These are phyloP conservation scores for Tokudaia muenninki DNA, from an alignment of 2,797 vertebrate species.

Conservation along the genomic window DNA sequence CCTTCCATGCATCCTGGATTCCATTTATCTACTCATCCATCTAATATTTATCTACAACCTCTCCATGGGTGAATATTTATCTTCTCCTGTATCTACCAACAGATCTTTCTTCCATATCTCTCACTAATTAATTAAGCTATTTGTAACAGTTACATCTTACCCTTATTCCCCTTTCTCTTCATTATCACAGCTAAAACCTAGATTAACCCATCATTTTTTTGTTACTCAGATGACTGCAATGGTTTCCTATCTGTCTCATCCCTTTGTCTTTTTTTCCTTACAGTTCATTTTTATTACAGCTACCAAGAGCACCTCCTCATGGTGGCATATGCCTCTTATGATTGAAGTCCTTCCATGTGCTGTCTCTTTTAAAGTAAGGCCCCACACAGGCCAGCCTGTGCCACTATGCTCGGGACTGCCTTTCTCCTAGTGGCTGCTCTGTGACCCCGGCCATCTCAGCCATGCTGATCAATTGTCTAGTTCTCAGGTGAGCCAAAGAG, in stretches of 20 bases:
- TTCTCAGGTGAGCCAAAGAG: background rate
- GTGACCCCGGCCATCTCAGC: background rate
- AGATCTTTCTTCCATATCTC: background rate
- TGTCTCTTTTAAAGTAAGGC: background rate
- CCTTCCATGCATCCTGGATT: background rate
- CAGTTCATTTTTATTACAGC: background rate
- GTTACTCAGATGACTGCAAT: background rate
- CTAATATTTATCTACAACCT: background rate
- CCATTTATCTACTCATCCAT: background rate
- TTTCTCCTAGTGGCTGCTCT: background rate
- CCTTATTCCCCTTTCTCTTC: background rate
- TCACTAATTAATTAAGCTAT: slow-evolving; percentile 1
- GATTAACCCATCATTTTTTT: background rate
- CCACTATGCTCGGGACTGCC: too few relatives aligned
- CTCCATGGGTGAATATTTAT: background rate
- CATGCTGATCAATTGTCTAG: background rate
- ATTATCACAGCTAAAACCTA: background rate
- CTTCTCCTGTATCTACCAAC: background rate
- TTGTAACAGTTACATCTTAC: background rate
- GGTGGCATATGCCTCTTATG: background rate
- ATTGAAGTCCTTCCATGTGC: background rate
- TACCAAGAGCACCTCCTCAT: background rate
- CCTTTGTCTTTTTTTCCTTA: accelerated
- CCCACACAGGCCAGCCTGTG: background rate
- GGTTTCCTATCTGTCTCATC: background rate